Evolutionary conservation across 2,888 invertebrate genomes (phyloP), one percentile per base, ranked within the genome.

Genomic region (Phania funesta): DNA sequence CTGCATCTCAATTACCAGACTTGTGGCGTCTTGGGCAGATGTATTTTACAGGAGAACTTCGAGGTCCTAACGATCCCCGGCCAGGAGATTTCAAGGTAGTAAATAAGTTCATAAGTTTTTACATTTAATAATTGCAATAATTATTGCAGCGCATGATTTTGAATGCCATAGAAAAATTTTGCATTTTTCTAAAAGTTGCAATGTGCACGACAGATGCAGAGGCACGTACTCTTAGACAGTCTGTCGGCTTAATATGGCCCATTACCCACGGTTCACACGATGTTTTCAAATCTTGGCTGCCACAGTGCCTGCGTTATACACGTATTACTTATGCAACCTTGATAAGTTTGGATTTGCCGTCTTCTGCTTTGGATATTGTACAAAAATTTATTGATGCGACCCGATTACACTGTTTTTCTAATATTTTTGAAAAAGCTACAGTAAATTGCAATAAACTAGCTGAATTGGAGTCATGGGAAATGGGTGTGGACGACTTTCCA

Each of bases 1-100:
- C 97, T 46, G 93, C 94, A 1, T 94, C 94, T 74, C 94, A 95
- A 83, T 93, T 99, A 88, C 96, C 97, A 35, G 97, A 98, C 90
- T 93, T 99, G 86, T 99, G 98, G 98, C 96, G 97, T 88, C 93
- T 99, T 1, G 98, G 99, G 0, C 95, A 98, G 87, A 94, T 97
- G 44, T 99, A 99, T 92, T 98, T 98, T 90, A 95, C 95, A 4
- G 97, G 96, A 7, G 96, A 97, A 88, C 91, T 98, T 71, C 94
- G 95, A 86, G 94, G 95, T 0, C 94, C 95, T 84, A 93, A 94
- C 11, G 95, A 95, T 88, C 93, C 94, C n/a, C 93, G 95, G 67
- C 96, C 96, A 78, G 92, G 93, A 0, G 94, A 94, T 56, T 96
- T 96, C 85, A 97, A 96, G 93, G 96, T 95, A 83, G 3, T 5